Conservation (phyloP, 2,797 vertebrate genomes). For the Ceyx erithaca region DNA sequence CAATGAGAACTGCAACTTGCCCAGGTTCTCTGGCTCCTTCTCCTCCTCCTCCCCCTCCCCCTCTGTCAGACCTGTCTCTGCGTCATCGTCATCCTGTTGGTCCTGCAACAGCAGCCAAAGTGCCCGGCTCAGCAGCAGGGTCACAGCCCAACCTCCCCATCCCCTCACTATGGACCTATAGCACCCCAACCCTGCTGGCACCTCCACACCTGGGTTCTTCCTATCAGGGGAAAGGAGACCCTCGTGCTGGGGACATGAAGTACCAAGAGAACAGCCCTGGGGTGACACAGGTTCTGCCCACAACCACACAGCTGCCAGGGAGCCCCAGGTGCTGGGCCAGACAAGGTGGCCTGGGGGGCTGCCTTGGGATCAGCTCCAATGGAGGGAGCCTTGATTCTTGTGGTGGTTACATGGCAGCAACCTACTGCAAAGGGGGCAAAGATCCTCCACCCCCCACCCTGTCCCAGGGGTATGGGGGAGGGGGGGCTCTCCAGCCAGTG, state of each 20-base stretch:
- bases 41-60: conserved; percentile 96
- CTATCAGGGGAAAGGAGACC: not conserved
- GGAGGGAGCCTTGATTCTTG: not conserved
- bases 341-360: rapidly evolving
- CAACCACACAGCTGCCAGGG: rapidly evolving
- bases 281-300: not conserved
- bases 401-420: not conserved
- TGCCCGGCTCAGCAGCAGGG: not conserved
- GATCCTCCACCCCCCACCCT: rapidly evolving
- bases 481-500: not conserved
- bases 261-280: not conserved
- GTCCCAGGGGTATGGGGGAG: no score
- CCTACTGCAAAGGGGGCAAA: not conserved
- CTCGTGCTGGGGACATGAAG: rapidly evolving
- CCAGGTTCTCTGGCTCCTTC: conserved; percentile 93
- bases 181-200: not conserved
- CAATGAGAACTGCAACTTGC: conserved; percentile 95
- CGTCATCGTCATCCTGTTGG: conserved; percentile 90
- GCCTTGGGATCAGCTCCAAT: not conserved
- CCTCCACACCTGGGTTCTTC: not conserved
- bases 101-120: conserved; percentile 63
- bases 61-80: conserved; percentile 89
- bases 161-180: not conserved
- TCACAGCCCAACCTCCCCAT: not conserved
- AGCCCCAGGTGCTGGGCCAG: not conserved